Percentiles rank a stretch among this genome's conserved stretches.
phyloP scores from a whole-genome alignment of 2,113 vertebrate genomes.

The Lates calcarifer region DNA sequence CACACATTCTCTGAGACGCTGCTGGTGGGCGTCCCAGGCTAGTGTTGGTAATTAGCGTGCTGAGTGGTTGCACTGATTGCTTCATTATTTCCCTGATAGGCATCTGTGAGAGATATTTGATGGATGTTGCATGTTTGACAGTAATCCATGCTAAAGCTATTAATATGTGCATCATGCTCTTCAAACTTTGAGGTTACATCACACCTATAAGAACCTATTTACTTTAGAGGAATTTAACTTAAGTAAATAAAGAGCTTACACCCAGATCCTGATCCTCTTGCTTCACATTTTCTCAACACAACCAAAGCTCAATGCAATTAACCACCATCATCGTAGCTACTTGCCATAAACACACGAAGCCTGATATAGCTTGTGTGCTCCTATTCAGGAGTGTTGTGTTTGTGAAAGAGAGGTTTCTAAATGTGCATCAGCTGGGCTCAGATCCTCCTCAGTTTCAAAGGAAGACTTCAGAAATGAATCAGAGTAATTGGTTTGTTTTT shows the following conservation, averaged over 20 bases:
- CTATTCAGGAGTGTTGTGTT: slow-evolving; percentile 1
- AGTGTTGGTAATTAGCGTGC: slow-evolving; percentile 73
- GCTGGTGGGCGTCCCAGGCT: slow-evolving; percentile 48
- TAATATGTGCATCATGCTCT: slow-evolving; percentile 36
- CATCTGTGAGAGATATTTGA: slow-evolving; percentile 68
- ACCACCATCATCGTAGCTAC: background rate
- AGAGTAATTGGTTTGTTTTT: slow-evolving; percentile 64
- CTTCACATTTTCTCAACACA: slow-evolving; percentile 17
- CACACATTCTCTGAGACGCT: slow-evolving; percentile 27
- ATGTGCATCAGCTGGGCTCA: slow-evolving; percentile 15
- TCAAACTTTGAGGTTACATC: slow-evolving; percentile 1
- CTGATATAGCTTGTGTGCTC: background rate
- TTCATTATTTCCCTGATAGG: slow-evolving; percentile 79
- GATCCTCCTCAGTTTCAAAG: background rate
- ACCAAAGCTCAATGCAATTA: slow-evolving; percentile 16
- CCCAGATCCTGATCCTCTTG: slow-evolving; percentile 47
- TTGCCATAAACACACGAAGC: slow-evolving; percentile 29
- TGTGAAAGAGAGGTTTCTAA: slow-evolving; percentile 39
- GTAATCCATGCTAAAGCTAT: slow-evolving; percentile 62
- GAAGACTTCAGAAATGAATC: slow-evolving; percentile 34
- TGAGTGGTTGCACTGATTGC: slow-evolving; percentile 80
- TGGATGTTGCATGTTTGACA: slow-evolving; percentile 67
- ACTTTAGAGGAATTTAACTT: no score
- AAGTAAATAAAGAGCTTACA: slow-evolving; percentile 2
- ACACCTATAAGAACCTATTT: slow-evolving; percentile 8